phyloP scores from a whole-genome alignment of 2,797 vertebrate genomes.

The Tragelaphus oryx region DNA sequence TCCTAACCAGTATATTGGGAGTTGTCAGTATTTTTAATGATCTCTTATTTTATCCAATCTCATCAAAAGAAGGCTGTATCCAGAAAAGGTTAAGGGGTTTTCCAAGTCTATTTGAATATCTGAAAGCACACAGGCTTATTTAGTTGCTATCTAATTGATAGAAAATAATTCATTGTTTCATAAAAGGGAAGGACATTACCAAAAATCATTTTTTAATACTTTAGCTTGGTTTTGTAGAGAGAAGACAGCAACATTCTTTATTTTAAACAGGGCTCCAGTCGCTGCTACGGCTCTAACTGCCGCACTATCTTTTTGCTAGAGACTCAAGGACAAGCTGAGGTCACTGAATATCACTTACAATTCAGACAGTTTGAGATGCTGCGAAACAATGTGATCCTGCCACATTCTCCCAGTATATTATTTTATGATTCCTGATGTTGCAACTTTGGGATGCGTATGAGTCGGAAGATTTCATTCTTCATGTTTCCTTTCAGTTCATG shows the following conservation, averaged over 20 bases:
- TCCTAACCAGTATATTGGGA: neutral
- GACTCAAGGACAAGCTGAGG: constrained; percentile 62
- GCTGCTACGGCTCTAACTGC: neutral
- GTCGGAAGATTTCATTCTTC: constrained; percentile 17
- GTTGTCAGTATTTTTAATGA: neutral
- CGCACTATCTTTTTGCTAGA: constrained; percentile 5
- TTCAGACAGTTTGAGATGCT: neutral
- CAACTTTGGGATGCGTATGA: neutral
- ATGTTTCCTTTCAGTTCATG: constrained; percentile 28
- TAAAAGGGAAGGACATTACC: neutral
- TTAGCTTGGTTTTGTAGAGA: neutral
- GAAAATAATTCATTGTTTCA: neutral
- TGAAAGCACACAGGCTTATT: neutral
- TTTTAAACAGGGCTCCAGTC: constrained; percentile 12
- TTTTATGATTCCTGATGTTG: constrained; percentile 15
- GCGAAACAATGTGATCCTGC: neutral
- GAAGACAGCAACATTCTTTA: constrained; percentile 16
- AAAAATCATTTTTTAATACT: neutral
- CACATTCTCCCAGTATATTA: neutral
- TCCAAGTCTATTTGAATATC: neutral
- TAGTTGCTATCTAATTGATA: neutral
- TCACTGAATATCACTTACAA: constrained; percentile 50
- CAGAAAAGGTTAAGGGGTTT: neutral
- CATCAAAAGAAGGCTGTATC: neutral
- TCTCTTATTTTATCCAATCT: neutral